Evolutionary conservation across 2,113 vertebrate species (phyloP).

Genomic region (Aldabrachelys gigantea): DNA sequence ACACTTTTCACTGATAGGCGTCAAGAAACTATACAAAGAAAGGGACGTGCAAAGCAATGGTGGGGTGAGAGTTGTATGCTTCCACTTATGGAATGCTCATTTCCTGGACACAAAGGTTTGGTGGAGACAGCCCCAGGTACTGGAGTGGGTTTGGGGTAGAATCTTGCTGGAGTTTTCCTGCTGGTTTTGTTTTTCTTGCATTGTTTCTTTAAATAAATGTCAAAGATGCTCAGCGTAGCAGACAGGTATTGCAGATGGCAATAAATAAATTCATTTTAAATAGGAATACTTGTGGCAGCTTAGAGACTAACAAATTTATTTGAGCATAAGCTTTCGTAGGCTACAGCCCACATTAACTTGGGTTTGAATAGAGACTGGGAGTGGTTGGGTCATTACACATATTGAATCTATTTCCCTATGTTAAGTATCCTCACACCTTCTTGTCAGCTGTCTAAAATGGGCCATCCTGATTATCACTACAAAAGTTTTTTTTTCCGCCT

Average conservation of each 20-base stretch:
- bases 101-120: background rate
- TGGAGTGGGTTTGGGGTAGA: background rate
- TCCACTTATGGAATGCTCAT: background rate
- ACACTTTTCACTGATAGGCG: background rate
- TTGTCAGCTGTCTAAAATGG: too few relatives aligned
- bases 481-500: too few relatives aligned
- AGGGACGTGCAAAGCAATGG: background rate
- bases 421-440: too few relatives aligned
- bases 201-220: background rate
- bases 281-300: background rate
- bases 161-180: background rate
- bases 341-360: too few relatives aligned
- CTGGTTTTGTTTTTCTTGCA: background rate
- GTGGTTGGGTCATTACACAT: too few relatives aligned
- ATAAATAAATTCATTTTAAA: accelerated
- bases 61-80: background rate
- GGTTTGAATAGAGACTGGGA: too few relatives aligned
- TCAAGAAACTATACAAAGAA: background rate
- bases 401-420: too few relatives aligned
- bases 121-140: background rate
- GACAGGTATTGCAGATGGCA: background rate
- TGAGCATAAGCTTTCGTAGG: too few relatives aligned
- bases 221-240: background rate
- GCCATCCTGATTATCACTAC: too few relatives aligned
- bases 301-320: too few relatives aligned